Conservation (phyloP, 1,140 invertebrate species). For the Zaprionus capensis region DNA sequence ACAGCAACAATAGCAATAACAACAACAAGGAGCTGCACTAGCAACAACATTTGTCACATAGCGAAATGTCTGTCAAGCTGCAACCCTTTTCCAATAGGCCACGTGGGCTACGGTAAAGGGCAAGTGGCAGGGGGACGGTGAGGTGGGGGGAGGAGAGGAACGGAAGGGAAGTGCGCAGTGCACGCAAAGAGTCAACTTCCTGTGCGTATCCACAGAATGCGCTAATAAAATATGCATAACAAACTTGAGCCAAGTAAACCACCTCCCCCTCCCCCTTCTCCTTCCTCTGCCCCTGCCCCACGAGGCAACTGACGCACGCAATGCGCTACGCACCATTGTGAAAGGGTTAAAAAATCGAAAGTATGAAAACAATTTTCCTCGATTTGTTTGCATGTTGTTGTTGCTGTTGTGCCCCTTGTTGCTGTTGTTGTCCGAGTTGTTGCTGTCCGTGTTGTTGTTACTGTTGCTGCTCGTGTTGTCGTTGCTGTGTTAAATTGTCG, state of each 20-base stretch:
- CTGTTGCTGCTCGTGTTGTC: constrained; percentile 48
- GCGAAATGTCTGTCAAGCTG: constrained; percentile 20
- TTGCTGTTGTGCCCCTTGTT: background rate
- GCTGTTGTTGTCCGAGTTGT: constrained; percentile 14
- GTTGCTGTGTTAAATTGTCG: constrained; percentile 64
- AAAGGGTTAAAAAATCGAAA: constrained; percentile 62
- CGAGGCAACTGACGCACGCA: constrained; percentile 34
- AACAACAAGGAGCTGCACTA: constrained; percentile 16
- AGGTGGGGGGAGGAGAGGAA: background rate
- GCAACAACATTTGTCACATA: constrained; percentile 23
- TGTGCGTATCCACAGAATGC: constrained; percentile 81
- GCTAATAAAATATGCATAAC: constrained; percentile 82
- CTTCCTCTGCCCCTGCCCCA: background rate
- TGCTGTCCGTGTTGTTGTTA: constrained; percentile 24
- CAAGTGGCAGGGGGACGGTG: no score
- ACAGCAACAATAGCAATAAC: constrained; percentile 43
- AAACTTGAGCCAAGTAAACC: constrained; percentile 59
- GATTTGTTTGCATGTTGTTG: constrained; percentile 44
- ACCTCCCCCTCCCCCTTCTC: background rate
- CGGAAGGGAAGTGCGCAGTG: constrained; percentile 13
- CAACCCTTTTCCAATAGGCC: constrained; percentile 51
- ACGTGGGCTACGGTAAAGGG: no score
- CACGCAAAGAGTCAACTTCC: constrained; percentile 80
- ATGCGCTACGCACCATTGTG: constrained; percentile 48
- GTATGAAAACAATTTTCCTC: constrained; percentile 69